These are phyloP conservation scores for Ellobius talpinus DNA, from an alignment of 2,113 vertebrate species.

Conservation along the genomic window DNA sequence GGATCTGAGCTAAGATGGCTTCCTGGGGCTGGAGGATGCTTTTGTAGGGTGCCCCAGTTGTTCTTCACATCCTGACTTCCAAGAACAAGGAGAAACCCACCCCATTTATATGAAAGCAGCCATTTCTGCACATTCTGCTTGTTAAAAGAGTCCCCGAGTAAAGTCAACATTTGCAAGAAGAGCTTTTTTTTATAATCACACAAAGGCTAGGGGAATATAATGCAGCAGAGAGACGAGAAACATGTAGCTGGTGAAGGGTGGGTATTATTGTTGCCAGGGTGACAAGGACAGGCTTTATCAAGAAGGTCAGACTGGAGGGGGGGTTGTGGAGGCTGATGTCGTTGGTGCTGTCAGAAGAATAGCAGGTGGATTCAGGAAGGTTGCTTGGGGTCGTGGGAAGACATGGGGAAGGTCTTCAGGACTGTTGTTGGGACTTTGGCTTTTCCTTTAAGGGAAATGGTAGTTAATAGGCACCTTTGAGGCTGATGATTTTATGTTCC, in stretches of 20 bases:
- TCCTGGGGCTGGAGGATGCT: background rate
- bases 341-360: no score
- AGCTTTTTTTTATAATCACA: background rate
- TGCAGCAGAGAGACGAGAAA: background rate
- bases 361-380: background rate
- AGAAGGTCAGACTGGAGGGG: background rate
- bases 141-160: background rate
- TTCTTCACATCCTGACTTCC: background rate
- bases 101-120: background rate
- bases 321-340: background rate
- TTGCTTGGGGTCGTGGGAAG: rapidly evolving
- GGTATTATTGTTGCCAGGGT: background rate
- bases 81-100: background rate
- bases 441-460: background rate
- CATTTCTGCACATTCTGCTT: background rate
- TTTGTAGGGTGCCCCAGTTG: background rate
- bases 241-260: background rate
- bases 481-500: background rate
- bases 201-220: background rate
- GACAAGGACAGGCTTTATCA: background rate
- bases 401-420: background rate
- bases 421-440: background rate
- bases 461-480: background rate
- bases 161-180: background rate
- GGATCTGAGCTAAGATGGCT: background rate